Evolutionary conservation across 2,888 invertebrate genomes (phyloP), one percentile per base, ranked within the genome.

Genomic region (Willowsia nigromaculata): DNA sequence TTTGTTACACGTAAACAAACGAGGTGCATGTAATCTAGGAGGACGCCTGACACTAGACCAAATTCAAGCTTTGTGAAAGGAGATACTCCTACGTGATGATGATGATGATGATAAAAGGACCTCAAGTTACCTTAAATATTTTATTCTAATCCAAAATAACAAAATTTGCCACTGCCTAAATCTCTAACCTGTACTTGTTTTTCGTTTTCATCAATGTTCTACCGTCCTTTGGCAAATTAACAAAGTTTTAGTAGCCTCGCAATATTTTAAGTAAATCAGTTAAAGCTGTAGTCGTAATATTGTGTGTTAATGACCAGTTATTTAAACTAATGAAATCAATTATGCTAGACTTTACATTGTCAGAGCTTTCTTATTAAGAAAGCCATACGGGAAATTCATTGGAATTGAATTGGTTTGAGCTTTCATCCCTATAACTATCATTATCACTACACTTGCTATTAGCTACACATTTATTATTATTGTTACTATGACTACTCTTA

Each of bases 11-110:
- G 93, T 47, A 93, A 89, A 56, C 92, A 93, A 6, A 93, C 90
- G 9, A 93, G 83, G 76, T 93, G 93, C 93, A 93, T 93, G 85
- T 93, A 92, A 22, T 93, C 93, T 18, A 92, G 40, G 7, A 93
- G 93, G 76, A 93, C 91, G 80, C 92, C 74, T 6, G 92, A 88
- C 9, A 93, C 92, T 89, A 93, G 87, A 18, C 91, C 92, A 76
- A 93, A 74, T 53, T 89, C 83, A 33, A 91, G 82, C n/a, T 82
- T 53, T 22, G 85, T 90, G 25, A 88, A 85, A 85, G 93, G 93
- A 43, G 92, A 93, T 27, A 91, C 91, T 50, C 91, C 91, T 85
- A 92, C 89, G 30, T 86, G 78, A 78, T 92, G 85, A 37, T 22
- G 40, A 40, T 11, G 40, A 40, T 40, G n/a, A n/a, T 22, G 22